A percentile compares a stretch with the other conserved stretches of the same genome.
phyloP scores from a whole-genome alignment of 1,140 invertebrate genomes.

The Uloborus diversus region DNA sequence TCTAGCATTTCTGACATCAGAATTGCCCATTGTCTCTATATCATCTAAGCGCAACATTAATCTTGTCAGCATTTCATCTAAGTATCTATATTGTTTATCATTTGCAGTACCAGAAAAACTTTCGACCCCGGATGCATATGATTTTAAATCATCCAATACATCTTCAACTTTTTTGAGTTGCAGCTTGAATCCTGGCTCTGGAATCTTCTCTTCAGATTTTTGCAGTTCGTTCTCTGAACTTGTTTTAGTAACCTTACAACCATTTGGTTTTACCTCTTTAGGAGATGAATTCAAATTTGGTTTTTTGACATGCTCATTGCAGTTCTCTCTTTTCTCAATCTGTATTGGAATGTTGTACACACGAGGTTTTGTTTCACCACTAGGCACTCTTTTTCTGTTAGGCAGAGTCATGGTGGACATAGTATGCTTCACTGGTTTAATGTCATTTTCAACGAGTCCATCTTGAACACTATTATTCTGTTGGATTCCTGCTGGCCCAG shows the following conservation, averaged over 20 bases:
- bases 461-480: no score
- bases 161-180: slow-evolving; percentile 77
- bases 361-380: neutral
- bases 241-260: neutral
- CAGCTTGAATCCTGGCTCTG: slow-evolving; percentile 17
- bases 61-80: slow-evolving; percentile 95
- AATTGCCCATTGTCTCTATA: slow-evolving; percentile 89
- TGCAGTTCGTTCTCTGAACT: neutral
- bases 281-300: neutral
- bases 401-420: neutral
- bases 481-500: neutral
- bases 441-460: neutral
- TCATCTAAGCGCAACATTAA: slow-evolving; percentile 90
- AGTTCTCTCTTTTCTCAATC: neutral
- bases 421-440: neutral
- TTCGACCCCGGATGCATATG: slow-evolving; percentile 80
- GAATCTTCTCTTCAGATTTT: neutral
- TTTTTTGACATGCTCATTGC: neutral
- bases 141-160: slow-evolving; percentile 82
- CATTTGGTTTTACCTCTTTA: slow-evolving; percentile 2
- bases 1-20: slow-evolving; percentile 83
- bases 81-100: slow-evolving; percentile 85
- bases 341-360: slow-evolving; percentile 41
- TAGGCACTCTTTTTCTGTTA: neutral
- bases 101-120: slow-evolving; percentile 72